A percentile compares a stretch with the other conserved stretches of the same genome.
phyloP scores from a whole-genome alignment of 1,140 invertebrate species.

The Scaptomyza montana region DNA sequence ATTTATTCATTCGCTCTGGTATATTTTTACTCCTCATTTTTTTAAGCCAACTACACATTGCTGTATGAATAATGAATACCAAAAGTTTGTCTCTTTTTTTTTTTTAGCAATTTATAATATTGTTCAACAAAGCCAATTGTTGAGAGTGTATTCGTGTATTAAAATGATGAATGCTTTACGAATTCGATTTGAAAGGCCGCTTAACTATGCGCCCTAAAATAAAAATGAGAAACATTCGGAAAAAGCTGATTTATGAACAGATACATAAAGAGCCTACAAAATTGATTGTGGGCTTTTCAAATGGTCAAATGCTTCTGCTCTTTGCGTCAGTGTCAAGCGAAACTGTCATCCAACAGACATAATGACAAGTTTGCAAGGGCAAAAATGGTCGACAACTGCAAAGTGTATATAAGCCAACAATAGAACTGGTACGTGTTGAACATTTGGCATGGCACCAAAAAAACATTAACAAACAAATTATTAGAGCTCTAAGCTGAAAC shows the following conservation, averaged over 20 bases:
- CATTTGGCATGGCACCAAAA: constrained; percentile 60
- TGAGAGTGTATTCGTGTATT: constrained; percentile 3
- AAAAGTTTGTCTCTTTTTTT: too few species aligned
- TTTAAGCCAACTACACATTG: background rate
- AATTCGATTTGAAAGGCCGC: background rate
- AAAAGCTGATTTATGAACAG: constrained; percentile 29
- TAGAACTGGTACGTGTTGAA: constrained; percentile 63
- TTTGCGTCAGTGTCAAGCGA: constrained; percentile 44
- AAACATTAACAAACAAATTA: background rate
- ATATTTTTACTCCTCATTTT: background rate
- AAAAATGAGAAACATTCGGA: constrained; percentile 28
- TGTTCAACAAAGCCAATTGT: constrained; percentile 2
- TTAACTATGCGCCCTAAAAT: background rate
- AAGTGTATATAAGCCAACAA: constrained; percentile 23
- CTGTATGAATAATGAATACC: too few species aligned
- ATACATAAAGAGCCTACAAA: background rate
- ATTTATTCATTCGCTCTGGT: too few species aligned
- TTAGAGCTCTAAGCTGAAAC: background rate
- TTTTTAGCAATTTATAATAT: constrained; percentile 24
- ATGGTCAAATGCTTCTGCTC: too few species aligned
- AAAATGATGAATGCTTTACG: constrained; percentile 31
- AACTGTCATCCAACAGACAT: constrained; percentile 70
- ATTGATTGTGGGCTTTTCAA: constrained; percentile 50
- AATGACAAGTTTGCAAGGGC: constrained; percentile 54
- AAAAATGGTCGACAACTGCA: constrained; percentile 28